Conservation (phyloP, 2,888 invertebrate species). For the Harpalus rufipes region DNA sequence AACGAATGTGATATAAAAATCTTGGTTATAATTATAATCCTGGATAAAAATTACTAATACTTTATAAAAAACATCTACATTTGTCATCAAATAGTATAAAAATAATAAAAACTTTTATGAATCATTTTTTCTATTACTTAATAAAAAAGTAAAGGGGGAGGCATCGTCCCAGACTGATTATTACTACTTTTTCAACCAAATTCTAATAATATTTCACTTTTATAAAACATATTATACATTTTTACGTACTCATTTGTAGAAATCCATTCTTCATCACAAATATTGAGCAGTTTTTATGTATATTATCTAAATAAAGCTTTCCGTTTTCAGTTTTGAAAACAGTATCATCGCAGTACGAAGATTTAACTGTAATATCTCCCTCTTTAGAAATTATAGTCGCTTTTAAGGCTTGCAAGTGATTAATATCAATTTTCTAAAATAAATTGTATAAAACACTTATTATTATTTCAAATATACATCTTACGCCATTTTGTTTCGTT, state of each 20-base stretch:
- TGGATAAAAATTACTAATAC: no score
- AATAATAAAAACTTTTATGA: no score
- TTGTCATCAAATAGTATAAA: no score
- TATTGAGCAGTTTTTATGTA: conserved; percentile 73
- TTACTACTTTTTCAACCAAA: no score
- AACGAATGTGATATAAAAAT: no score
- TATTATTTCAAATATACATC: conserved; percentile 38
- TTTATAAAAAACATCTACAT: no score
- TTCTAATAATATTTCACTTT: no score
- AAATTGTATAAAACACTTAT: neutral
- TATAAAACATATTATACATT: no score
- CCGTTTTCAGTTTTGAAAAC: conserved; percentile 72
- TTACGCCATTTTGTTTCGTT: conserved; percentile 71
- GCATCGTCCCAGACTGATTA: no score
- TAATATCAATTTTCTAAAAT: conserved; percentile 72
- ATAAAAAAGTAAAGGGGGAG: no score
- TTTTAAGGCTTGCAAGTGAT: conserved; percentile 72
- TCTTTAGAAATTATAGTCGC: conserved; percentile 71
- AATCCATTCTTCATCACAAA: conserved; percentile 71
- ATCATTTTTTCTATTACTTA: no score
- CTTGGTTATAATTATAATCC: no score
- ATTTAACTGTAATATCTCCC: conserved; percentile 72
- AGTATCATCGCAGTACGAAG: conserved; percentile 73
- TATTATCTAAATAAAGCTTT: conserved; percentile 72
- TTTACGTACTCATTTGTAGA: conserved; percentile 71